Evolutionary conservation across 2,888 invertebrate genomes (phyloP), one percentile per base, ranked within the genome.

Genomic region (Amblyteles armatorius): DNA sequence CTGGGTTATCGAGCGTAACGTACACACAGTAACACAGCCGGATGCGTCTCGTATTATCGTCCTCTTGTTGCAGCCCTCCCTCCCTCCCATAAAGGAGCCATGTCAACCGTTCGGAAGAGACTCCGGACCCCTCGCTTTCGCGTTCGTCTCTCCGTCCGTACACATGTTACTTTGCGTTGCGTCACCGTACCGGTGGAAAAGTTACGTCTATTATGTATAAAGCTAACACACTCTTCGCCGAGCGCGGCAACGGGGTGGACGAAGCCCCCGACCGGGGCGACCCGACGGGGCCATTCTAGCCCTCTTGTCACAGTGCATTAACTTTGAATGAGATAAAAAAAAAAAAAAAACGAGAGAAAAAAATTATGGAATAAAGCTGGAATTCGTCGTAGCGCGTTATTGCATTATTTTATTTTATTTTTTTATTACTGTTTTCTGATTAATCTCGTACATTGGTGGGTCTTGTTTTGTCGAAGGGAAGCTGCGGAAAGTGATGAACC

Each of bases 301-400:
- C 76, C 52, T 36, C 60, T 33, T 76, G 65, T 76, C 76, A 65
- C 76, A 50, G 50, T 65, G 50, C 76, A 76, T 76, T 76, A 65
- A 65, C 65, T 76, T 29, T 36, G 9, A 74, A 60, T 48, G 60
- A 48, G 60, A 60, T n/a, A 48, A 11, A 48, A 3, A 1, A 29
- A 73, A 44, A 73, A 44, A 57, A 22, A 3, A 60, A 48, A 29
- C 5, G 0, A 13, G 13, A 0, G 7, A 60, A 57, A 60, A 60
- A 73, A 73, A 22, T 36, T 9, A 22, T 55, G 9, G 55, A 9
- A 55, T 55, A 55, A 55, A 2, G 55, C 19, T 22, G 55, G 19
- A 9, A 36, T 36, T 36, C 36, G 36, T 9, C 36, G 36, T 36
- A 9, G 0, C 0, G 36, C 9, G 36, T 36, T 36, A 36, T 36